Conservation (phyloP, 35 echinoderm and acorn worm species). For the Eucidaris tribuloides region DNA sequence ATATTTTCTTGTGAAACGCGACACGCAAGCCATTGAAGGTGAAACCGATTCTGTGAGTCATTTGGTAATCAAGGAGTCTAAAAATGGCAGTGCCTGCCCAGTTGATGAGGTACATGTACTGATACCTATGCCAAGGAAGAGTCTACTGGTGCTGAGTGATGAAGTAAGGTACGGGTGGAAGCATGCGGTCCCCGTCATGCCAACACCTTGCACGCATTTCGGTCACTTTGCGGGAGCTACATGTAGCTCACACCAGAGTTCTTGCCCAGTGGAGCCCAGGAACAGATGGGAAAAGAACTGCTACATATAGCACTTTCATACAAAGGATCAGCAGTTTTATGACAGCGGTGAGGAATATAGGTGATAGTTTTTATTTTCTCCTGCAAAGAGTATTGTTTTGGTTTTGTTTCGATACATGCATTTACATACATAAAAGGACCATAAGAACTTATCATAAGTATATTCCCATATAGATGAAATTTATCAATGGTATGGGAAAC, state of each 20-base stretch:
- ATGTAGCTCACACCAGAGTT: slow-evolving; percentile 64
- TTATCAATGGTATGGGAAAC: too few species aligned
- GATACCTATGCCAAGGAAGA: slow-evolving; percentile 58
- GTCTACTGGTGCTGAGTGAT: slow-evolving; percentile 57
- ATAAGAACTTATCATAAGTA: too few species aligned
- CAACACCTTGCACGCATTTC: slow-evolving; percentile 70
- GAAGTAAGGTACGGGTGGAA: slow-evolving; percentile 80
- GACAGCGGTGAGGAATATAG: too few species aligned
- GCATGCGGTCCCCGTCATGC: slow-evolving; percentile 76
- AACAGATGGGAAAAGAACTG: slow-evolving; percentile 53
- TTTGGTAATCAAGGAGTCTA: background rate
- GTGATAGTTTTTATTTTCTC: too few species aligned
- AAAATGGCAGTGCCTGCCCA: background rate
- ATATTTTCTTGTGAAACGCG: slow-evolving; percentile 43
- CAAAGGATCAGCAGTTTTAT: slow-evolving; percentile 47
- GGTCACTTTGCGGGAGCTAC: slow-evolving; percentile 79
- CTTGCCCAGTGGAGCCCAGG: slow-evolving; percentile 39
- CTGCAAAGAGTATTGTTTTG: too few species aligned
- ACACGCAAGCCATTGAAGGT: too few species aligned
- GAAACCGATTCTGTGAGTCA: background rate
- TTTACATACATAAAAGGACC: too few species aligned
- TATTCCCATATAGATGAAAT: too few species aligned
- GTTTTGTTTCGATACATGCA: too few species aligned
- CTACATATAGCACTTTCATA: slow-evolving; percentile 58
- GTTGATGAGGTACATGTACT: background rate